Conservation (phyloP, 2,888 invertebrate genomes). For the Timema cristinae region DNA sequence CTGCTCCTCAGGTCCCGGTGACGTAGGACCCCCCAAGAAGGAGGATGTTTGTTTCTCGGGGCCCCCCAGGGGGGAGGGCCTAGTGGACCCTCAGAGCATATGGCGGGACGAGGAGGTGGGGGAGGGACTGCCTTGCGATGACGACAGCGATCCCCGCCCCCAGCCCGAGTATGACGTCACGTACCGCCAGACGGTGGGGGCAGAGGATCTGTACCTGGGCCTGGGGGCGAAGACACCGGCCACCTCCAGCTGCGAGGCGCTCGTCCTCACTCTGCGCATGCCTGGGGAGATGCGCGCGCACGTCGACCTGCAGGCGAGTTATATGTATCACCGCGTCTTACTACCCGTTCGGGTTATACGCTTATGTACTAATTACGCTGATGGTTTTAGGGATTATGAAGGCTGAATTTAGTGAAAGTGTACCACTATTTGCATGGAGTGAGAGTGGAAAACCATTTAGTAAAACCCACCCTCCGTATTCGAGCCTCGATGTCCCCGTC, state of each 20-base stretch:
- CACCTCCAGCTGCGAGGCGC: slow-evolving; percentile 82
- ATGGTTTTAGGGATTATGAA: too few species aligned
- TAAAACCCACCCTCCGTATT: too few species aligned
- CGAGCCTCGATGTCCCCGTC: too few species aligned
- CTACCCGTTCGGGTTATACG: too few species aligned
- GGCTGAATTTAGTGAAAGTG: too few species aligned
- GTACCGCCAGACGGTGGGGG: slow-evolving; percentile 78
- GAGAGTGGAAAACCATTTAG: too few species aligned
- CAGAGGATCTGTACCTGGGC: slow-evolving; percentile 83
- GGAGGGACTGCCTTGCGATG: slow-evolving; percentile 30
- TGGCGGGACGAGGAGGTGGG: slow-evolving; percentile 40
- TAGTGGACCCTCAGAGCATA: slow-evolving; percentile 34
- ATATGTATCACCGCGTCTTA: too few species aligned
- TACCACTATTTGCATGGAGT: too few species aligned
- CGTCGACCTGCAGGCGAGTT: slow-evolving; percentile 61
- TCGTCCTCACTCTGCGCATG: slow-evolving; percentile 71
- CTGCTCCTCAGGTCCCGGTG: background rate
- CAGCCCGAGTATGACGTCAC: slow-evolving; percentile 70
- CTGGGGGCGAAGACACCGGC: slow-evolving; percentile 76
- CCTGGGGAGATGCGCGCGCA: slow-evolving; percentile 72
- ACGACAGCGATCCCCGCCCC: slow-evolving; percentile 53
- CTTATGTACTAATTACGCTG: too few species aligned
- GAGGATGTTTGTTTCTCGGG: background rate
- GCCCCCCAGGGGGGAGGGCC: background rate
- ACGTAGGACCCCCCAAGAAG: background rate